phyloP scores from a whole-genome alignment of 2,113 vertebrate genomes.

The Cavia porcellus region DNA sequence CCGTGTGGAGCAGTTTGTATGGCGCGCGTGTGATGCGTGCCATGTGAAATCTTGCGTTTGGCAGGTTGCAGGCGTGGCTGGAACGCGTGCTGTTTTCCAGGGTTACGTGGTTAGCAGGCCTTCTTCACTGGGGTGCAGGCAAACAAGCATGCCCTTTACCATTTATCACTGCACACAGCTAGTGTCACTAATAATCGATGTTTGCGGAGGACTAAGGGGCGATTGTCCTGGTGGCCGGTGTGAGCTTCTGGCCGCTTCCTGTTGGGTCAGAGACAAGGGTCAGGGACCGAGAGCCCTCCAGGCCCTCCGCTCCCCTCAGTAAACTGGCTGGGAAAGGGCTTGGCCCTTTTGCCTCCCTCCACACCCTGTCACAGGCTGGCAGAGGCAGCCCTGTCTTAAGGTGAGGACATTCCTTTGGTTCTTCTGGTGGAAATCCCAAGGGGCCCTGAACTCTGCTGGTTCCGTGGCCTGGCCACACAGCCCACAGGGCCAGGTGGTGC shows the following conservation, averaged over 20 bases:
- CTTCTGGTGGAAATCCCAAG: not conserved
- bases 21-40: not conserved
- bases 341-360: not conserved
- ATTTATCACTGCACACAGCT: not conserved
- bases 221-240: conserved; percentile 48
- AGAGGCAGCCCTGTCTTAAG: not conserved
- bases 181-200: conserved; percentile 67
- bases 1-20: not conserved
- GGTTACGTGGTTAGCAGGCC: not conserved
- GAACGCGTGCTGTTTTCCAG: conserved; percentile 15
- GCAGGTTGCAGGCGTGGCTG: not conserved
- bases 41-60: conserved; percentile 29
- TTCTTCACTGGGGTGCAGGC: conserved; percentile 31
- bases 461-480: not conserved
- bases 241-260: conserved; percentile 56
- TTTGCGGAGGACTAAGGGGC: conserved; percentile 56
- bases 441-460: not conserved
- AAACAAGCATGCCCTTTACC: conserved; percentile 57
- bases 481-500: rapidly evolving
- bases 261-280: conserved; percentile 43
- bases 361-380: not conserved
- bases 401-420: conserved; percentile 2
- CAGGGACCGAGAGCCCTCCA: conserved; percentile 49
- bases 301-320: not conserved
- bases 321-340: not conserved